These are phyloP conservation scores for Manis crassicaudata DNA, from an alignment of 2,797 vertebrate genomes.

Conservation along the genomic window DNA sequence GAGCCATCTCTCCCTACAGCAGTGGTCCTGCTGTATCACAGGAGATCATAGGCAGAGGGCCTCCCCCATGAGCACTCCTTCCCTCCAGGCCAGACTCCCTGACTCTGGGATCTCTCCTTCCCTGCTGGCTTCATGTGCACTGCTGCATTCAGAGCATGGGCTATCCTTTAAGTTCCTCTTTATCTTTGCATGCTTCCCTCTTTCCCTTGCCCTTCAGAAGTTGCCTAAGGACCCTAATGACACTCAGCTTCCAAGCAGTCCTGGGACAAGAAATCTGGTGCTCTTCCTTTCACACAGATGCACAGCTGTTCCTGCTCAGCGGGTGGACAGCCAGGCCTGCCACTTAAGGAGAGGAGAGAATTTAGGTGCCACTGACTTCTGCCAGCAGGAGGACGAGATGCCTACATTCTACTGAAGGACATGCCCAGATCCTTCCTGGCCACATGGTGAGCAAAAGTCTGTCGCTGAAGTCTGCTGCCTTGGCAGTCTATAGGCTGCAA, in stretches of 20 bases:
- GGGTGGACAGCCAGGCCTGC: conserved; percentile 54
- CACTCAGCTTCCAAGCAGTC: conserved; percentile 60
- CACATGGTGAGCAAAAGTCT: conserved; percentile 80
- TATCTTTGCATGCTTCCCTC: not conserved
- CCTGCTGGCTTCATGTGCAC: too few species aligned
- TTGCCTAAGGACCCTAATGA: conserved; percentile 9
- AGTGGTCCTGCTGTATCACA: not conserved
- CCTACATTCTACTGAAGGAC: conserved; percentile 76
- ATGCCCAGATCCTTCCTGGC: conserved; percentile 79
- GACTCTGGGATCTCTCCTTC: not conserved
- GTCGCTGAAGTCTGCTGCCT: conserved; percentile 76
- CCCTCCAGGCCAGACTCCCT: not conserved
- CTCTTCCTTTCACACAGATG: conserved; percentile 51
- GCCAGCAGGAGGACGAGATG: conserved; percentile 63
- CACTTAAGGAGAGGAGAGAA: conserved; percentile 59
- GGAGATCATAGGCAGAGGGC: not conserved
- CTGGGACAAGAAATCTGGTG: conserved; percentile 54
- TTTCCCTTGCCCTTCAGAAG: conserved; percentile 68
- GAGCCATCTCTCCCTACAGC: not conserved
- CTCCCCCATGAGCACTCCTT: not conserved
- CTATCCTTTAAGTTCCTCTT: not conserved
- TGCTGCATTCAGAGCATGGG: not conserved
- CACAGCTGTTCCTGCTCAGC: conserved; percentile 70
- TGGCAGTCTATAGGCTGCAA: conserved; percentile 68
- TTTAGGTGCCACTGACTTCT: conserved; percentile 66